Evolutionary conservation across 2,888 invertebrate species (phyloP), one percentile per base, ranked within the genome.

Genomic region (Allygus modestus): DNA sequence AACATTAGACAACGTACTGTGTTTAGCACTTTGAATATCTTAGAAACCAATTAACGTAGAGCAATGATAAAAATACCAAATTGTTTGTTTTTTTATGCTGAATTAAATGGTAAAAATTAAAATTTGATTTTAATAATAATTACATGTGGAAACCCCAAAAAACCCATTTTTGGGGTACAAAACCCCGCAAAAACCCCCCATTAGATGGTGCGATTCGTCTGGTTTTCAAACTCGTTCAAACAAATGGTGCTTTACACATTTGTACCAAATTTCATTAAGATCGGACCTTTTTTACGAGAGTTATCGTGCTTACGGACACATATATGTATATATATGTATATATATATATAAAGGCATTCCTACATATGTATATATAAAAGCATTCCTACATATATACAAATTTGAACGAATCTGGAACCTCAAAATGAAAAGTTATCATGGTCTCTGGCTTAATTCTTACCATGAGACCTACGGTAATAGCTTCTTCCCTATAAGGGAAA

Each of bases 381-480:
- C 11, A 37, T 37, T 7, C 11, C 4, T 46, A 46, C 12, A 46
- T 46, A 46, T 46, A 7, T 46, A 46, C 1, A 46, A 46, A 46
- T 46, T 46, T 15, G 12, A 46, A 46, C 17, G 46, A 46, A 17
- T 46, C 46, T 46, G 46, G 46, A 12, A 1, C 1, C 17, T 17
- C 46, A 46, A 46, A 46, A 46, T 12, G 46, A 46, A 46, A 46
- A 46, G 17, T 11, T 46, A 46, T 15, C 46, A 46, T 46, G 46
- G 46, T 46, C 46, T 17, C 12, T 4, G 46, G 46, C 46, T 46
- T 46, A 46, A 15, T 4, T 46, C 46, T 46, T 46, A 46, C 46
- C 46, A 46, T 46, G 46, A 46, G 46, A 46, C 46, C 46, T 46
- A 46, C 46, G 46, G 46, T 46, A 46, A 46, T 46, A 46, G 46